These are phyloP conservation scores for Grallaria varia DNA, from an alignment of 2,113 vertebrate genomes.

Conservation along the genomic window DNA sequence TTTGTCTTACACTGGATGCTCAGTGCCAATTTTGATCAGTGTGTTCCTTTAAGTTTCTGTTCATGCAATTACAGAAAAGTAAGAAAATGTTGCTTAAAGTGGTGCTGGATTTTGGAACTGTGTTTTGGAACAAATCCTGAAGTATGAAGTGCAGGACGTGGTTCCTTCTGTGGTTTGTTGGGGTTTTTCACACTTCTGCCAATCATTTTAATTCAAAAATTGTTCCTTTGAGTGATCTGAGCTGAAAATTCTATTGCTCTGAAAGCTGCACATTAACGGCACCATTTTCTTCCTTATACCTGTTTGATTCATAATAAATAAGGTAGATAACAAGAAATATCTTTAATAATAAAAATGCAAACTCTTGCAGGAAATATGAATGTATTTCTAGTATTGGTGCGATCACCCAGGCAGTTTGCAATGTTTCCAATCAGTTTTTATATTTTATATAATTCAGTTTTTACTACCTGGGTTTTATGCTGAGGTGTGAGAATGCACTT, in stretches of 20 bases:
- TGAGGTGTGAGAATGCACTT: not conserved
- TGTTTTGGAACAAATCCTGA: not conserved
- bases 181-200: not conserved
- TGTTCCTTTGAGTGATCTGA: not conserved
- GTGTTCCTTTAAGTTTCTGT: not conserved
- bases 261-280: not conserved
- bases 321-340: not conserved
- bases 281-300: fast-evolving
- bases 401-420: not conserved
- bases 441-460: not conserved
- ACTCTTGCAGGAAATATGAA: not conserved
- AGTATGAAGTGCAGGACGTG: not conserved
- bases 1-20: not conserved
- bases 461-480: not conserved
- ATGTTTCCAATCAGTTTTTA: not conserved
- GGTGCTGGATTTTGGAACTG: not conserved
- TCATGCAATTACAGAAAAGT: not conserved
- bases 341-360: not conserved
- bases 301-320: not conserved
- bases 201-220: not conserved
- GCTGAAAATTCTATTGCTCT: not conserved
- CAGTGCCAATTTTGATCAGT: not conserved
- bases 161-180: not conserved
- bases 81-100: not conserved
- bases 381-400: not conserved